Conservation (phyloP, 2,797 vertebrate genomes). For the Podarcis lilfordi region DNA sequence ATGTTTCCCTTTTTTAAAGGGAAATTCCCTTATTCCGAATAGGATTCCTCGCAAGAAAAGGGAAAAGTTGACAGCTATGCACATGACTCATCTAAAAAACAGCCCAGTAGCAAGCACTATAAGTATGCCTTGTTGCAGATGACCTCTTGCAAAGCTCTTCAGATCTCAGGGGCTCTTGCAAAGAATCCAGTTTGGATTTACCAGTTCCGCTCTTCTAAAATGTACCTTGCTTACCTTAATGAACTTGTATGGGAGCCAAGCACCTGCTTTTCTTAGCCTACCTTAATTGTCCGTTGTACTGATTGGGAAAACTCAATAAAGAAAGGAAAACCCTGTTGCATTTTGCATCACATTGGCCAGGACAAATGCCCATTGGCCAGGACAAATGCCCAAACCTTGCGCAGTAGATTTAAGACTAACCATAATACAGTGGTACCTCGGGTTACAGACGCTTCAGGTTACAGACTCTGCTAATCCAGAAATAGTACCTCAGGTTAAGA, state of each 20-base stretch:
- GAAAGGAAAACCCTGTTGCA: background rate
- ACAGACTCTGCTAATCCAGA: too few species aligned
- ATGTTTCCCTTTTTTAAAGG: too few species aligned
- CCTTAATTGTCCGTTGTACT: background rate
- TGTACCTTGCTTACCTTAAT: background rate
- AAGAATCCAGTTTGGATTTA: background rate
- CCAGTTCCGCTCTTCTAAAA: background rate
- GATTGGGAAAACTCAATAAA: background rate
- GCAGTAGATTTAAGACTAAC: background rate
- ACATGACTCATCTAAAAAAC: too few species aligned
- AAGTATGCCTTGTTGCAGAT: background rate
- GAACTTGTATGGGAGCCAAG: background rate
- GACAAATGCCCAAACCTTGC: background rate
- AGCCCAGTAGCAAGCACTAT: background rate
- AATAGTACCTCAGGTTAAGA: too few species aligned
- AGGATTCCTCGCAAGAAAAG: too few species aligned
- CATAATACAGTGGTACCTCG: background rate
- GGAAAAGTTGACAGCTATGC: too few species aligned
- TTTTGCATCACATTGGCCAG: background rate
- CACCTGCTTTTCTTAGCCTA: background rate
- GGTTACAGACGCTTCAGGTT: too few species aligned
- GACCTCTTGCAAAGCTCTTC: background rate
- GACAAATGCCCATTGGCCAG: background rate
- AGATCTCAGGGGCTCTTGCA: background rate
- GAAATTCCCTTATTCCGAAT: too few species aligned